A percentile compares a stretch with the other conserved stretches of the same genome.
These are phyloP conservation scores for Zingel zingel DNA, from an alignment of 2,113 vertebrate species.

Conservation along the genomic window DNA sequence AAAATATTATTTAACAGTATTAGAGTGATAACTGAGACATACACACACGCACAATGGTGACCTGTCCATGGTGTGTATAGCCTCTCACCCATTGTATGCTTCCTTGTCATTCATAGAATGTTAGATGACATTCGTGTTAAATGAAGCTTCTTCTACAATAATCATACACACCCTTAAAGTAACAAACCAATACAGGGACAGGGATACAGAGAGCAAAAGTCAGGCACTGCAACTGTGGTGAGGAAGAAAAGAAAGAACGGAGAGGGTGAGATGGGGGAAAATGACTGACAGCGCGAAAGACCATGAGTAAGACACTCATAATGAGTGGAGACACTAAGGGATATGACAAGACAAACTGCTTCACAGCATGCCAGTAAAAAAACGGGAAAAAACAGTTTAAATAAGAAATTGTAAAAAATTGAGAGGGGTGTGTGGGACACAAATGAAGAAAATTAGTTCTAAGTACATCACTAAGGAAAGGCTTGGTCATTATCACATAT, in stretches of 20 bases:
- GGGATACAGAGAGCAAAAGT: not conserved
- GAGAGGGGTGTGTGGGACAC: not conserved
- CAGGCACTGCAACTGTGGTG: not conserved
- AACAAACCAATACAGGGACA: not conserved
- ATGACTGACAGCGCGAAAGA: not conserved
- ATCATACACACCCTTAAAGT: not conserved
- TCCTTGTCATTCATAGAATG: not conserved
- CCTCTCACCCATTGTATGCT: not conserved
- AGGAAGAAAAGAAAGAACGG: not conserved
- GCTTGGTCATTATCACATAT: conserved; percentile 57
- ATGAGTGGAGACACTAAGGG: not conserved
- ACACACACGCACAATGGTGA: not conserved
- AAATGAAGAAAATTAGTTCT: conserved; percentile 14
- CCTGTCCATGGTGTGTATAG: not conserved
- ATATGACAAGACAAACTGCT: not conserved
- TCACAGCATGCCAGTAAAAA: conserved; percentile 9
- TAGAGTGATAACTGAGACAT: not conserved
- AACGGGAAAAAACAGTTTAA: not conserved
- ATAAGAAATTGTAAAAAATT: not conserved
- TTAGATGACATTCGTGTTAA: not conserved
- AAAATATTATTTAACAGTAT: not conserved
- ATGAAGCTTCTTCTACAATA: not conserved
- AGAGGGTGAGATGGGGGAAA: not conserved
- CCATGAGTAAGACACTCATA: not conserved
- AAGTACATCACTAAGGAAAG: conserved; percentile 16